These are phyloP conservation scores for Drosophila quadrilineata DNA, from an alignment of 1,140 invertebrate species.

Conservation along the genomic window DNA sequence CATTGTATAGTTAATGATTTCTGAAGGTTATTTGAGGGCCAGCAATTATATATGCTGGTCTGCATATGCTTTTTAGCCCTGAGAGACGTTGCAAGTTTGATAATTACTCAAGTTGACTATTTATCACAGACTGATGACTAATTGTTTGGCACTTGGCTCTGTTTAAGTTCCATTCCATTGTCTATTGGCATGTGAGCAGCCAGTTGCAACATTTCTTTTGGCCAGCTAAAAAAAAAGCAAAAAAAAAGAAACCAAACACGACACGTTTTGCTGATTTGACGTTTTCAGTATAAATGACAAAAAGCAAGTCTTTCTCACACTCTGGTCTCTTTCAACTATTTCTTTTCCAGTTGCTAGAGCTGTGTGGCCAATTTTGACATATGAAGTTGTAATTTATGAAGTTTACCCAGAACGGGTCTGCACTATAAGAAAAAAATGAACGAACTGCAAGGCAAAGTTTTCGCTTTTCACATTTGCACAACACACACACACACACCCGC, in stretches of 20 bases:
- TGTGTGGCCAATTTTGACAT: conserved; percentile 54
- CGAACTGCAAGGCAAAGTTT: conserved; percentile 38
- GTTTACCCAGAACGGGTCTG: too few relatives aligned
- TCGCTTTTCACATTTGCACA: conserved; percentile 14
- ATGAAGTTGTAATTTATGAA: conserved; percentile 76
- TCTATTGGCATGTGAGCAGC: background rate
- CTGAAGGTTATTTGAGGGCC: background rate
- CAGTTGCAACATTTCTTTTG: conserved; percentile 9
- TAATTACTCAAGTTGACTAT: conserved; percentile 24
- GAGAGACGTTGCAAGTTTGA: background rate
- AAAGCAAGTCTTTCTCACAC: background rate
- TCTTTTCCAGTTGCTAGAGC: too few relatives aligned
- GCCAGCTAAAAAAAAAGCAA: background rate
- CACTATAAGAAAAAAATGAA: conserved; percentile 22
- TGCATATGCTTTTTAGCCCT: background rate
- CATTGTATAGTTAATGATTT: background rate
- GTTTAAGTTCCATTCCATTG: background rate
- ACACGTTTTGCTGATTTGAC: conserved; percentile 63
- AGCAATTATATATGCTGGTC: background rate
- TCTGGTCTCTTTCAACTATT: too few relatives aligned
- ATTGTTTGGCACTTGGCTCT: conserved; percentile 42
- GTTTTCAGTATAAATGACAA: conserved; percentile 65
- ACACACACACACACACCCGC: too few relatives aligned
- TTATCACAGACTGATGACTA: conserved; percentile 37
- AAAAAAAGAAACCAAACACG: conserved; percentile 16